Base-by-base conservation (phyloP, 2,797 vertebrate genomes). In the Danio tinwini region DNA sequence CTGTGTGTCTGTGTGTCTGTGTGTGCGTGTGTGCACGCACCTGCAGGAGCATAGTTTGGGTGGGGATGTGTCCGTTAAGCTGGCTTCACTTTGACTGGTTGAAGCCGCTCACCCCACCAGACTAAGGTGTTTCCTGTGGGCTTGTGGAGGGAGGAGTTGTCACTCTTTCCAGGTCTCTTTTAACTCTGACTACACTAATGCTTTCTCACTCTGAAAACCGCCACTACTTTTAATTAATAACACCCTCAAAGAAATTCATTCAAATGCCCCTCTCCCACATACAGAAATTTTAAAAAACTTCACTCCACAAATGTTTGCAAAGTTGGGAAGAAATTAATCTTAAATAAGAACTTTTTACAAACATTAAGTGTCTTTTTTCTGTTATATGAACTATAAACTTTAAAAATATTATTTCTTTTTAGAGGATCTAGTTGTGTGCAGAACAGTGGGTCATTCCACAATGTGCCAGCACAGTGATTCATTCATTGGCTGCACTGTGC, bases 171-270 rank as follows among this genome's bases (percentile, higher is more conserved):
- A 9, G 70, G 45, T 80, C 76, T 44, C 17, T 53, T 75, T 61
- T 76, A 74, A 74, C 74, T 64, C 53, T 6, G 72, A 68, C 67
- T 80, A 72, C 29, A 44, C 76, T 64, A 8, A 3, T 67, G 76
- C 70, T n/a, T 29, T 53, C 59, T 72, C 17, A 37, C 17, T 74
- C 64, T 59, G 70, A 68, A 74, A 85, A 82, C 68, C 68, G 21
- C 68, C 82, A 81, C 85, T 78, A 82, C 83, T 83, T 85, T 86
- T 83, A 86, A 86, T 86, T 85, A 83, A 86, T 85, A 75, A 82
- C 16, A 29, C 14, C 14, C 65, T 83, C 69, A 83, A 86, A 82
- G 80, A 81, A 83, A 77, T 45, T 74, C 83, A 82, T 86, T 85
- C 85, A 86, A 80, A 64, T 76, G 44, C 52, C 68, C 14, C 16